A percentile compares a stretch with the other conserved stretches of the same genome.
phyloP scores from a whole-genome alignment of 2,888 invertebrate genomes.

The Polydrusus pterygomalis region DNA sequence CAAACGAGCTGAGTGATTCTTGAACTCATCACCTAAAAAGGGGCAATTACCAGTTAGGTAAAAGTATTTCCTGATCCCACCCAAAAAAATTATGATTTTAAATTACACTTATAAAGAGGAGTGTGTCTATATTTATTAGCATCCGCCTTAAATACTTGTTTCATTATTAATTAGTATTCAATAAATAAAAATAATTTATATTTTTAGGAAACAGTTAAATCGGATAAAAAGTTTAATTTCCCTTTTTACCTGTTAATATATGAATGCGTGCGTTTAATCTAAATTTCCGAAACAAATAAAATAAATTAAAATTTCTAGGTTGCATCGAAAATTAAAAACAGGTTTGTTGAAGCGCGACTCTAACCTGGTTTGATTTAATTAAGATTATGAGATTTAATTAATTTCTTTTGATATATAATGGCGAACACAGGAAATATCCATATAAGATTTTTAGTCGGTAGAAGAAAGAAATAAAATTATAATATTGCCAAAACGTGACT shows the following conservation, averaged over 20 bases:
- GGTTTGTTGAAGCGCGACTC: conserved; percentile 38
- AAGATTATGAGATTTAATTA: conserved; percentile 46
- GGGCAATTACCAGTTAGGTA: too few species aligned
- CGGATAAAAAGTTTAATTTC: not conserved
- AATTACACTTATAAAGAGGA: too few species aligned
- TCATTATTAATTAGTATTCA: not conserved
- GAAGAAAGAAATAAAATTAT: conserved; percentile 14
- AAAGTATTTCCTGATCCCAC: too few species aligned
- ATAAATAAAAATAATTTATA: conserved; percentile 7
- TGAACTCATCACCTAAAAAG: too few species aligned
- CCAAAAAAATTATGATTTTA: too few species aligned
- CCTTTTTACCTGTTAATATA: not conserved
- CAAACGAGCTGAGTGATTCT: too few species aligned
- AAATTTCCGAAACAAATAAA: conserved; percentile 31
- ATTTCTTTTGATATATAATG: conserved; percentile 23
- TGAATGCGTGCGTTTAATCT: not conserved
- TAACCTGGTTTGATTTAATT: conserved; percentile 48
- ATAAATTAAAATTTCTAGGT: conserved; percentile 39
- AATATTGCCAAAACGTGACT: conserved; percentile 12
- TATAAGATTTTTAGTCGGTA: conserved; percentile 10
- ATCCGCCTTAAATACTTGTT: too few species aligned
- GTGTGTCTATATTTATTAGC: too few species aligned
- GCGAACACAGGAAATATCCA: conserved; percentile 21
- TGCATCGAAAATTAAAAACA: conserved; percentile 28
- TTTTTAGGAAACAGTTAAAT: conserved; percentile 11